Base-by-base conservation (phyloP, 1,140 invertebrate species). In the Bombus haemorrhoidalis region DNA sequence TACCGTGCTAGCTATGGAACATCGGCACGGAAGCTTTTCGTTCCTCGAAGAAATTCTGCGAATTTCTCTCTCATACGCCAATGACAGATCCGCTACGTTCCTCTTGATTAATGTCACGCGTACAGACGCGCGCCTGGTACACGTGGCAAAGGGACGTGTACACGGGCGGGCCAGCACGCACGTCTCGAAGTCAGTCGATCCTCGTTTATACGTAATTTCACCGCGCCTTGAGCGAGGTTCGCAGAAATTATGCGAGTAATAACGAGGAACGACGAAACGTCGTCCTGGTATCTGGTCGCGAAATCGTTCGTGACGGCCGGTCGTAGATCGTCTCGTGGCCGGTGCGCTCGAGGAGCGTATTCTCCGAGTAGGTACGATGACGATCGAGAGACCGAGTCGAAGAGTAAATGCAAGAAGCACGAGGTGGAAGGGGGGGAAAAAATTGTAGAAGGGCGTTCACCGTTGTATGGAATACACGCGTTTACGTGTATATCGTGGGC, bases 181-280 rank as follows among this genome's bases (percentile, higher is more conserved):
- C 82, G 73, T 47, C 32, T 15, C 78, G 76, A 73, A 79, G 62
- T 47, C 41, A 12, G 75, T 53, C 71, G 84, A 86, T 86, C 85
- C 87, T 85, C 88, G 84, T 85, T 73, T 68, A 69, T 79, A 80
- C 86, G 87, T 90, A 90, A 90, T 88, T 88, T 87, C 66, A 64
- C 83, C 87, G 90, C 71, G 90, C 89, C 90, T 88, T 85, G 79
- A 89, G 88, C 88, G 83, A 91, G 81, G 87, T 89, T 80, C 85
- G 79, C 71, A 86, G 89, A 90, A 91, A 91, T 91, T 90, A 90
- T 90, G 87, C 84, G 83, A 80, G 89, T 88, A 91, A 91, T 91
- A 91, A 91, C 89, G 89, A 91, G 88, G 88, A 91, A 88, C 86
- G 89, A 88, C 90, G 90, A 86, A 91, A 91, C 86, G 90, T 90